Evolutionary conservation across 1,140 invertebrate species (phyloP).

Genomic region (Limonius californicus): DNA sequence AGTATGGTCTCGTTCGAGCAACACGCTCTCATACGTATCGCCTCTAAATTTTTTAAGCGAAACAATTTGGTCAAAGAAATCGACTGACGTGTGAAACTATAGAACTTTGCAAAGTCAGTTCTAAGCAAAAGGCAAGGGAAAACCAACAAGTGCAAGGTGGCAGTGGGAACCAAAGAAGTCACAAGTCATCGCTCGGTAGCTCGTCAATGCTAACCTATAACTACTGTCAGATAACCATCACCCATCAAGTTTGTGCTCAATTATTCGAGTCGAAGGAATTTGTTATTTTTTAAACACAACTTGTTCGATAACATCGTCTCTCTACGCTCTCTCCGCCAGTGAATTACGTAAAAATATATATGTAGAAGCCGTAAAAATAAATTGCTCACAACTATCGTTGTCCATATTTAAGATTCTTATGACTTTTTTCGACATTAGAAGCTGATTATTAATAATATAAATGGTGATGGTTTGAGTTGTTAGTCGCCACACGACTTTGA

Average conservation of each 20-base stretch:
- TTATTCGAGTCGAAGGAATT: slow-evolving; percentile 26
- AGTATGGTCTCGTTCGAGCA: too few species aligned
- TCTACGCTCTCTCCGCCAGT: neutral
- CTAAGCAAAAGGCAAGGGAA: neutral
- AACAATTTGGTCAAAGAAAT: too few species aligned
- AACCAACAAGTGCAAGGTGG: neutral
- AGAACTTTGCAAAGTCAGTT: neutral
- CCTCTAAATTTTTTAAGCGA: too few species aligned
- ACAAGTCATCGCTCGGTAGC: slow-evolving; percentile 22
- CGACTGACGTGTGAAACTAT: neutral
- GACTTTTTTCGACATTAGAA: too few species aligned
- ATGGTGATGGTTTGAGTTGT: too few species aligned
- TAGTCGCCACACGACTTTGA: too few species aligned
- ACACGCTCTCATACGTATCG: too few species aligned
- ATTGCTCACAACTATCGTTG: too few species aligned
- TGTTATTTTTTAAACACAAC: slow-evolving; percentile 26
- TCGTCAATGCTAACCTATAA: slow-evolving; percentile 36
- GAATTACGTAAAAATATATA: neutral
- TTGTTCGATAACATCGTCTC: slow-evolving; percentile 25
- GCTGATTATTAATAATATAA: too few species aligned
- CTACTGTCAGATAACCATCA: slow-evolving; percentile 38
- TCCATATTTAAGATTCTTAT: too few species aligned
- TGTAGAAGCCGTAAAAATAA: too few species aligned
- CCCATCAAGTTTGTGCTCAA: slow-evolving; percentile 29
- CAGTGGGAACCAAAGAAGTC: slow-evolving; percentile 15